Evolutionary conservation across 2,797 vertebrate genomes (phyloP), one percentile per base, ranked within the genome.

Genomic region (Sardinella longiceps): DNA sequence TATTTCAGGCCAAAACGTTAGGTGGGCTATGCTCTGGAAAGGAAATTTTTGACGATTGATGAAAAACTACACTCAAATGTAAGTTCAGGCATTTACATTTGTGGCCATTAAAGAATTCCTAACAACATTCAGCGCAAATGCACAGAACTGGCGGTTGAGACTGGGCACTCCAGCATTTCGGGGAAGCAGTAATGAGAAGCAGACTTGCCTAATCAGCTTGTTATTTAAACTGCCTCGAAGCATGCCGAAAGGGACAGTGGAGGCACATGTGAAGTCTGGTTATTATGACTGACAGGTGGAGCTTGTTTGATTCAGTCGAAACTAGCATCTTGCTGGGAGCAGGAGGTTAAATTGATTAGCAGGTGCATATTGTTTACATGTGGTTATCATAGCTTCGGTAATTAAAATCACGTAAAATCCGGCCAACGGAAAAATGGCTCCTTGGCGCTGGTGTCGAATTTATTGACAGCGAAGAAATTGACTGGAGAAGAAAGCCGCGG

Each of bases 221-320:
- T 90, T 87, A 85, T 60, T 86, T 30, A 82, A 85, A 23, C 70
- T 77, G 84, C 89, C 87, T 88, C 89, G 89, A 90, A 90, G 39
- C 82, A 88, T 91, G 89, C 74, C 86, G 92, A 93, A 88, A 89
- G 85, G 92, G 89, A 60, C 33, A 83, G 88, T 89, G 89, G 89
- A 92, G 88, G 89, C 91, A 87, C 6, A 0, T 58, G 90, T 89
- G 90, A 92, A 90, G 93, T 77, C 0, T n/a, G 82, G 89, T 80
- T 92, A 88, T 87, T 91, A 88, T 90, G 89, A 92, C 89, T 81
- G 88, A 87, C 89, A 95, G 91, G 86, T 92, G 87, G 80, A 87
- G 89, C 89, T 91, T 91, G 85, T 93, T 92, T 89, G 80, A 82
- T 83, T 51, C 45, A 87, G 83, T 85, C 50, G 51, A 51, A 33